phyloP scores from a whole-genome alignment of 2,797 vertebrate genomes.

The Girardinus metallicus region DNA sequence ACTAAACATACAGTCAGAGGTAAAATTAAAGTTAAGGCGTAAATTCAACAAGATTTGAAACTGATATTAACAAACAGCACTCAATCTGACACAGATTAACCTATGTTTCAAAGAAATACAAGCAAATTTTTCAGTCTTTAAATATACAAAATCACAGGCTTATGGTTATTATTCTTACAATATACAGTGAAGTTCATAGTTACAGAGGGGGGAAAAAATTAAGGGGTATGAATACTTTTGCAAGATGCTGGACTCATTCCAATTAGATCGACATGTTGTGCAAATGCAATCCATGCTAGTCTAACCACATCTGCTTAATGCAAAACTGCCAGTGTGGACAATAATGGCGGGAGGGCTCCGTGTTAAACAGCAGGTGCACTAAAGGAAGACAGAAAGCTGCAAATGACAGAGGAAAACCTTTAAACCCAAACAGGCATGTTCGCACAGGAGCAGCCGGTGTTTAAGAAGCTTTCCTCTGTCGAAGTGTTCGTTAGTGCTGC shows the following conservation, averaged over 20 bases:
- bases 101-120: background rate
- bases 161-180: background rate
- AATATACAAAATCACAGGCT: background rate
- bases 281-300: background rate
- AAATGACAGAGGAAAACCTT: slow-evolving; percentile 33
- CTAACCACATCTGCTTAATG: background rate
- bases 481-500: slow-evolving; percentile 21
- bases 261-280: background rate
- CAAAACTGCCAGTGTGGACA: background rate
- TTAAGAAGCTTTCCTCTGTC: background rate
- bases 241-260: background rate
- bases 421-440: slow-evolving; percentile 31
- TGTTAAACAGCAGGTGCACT: slow-evolving; percentile 19
- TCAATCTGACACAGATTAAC: background rate
- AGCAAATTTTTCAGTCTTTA: background rate
- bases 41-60: background rate
- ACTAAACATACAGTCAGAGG: background rate
- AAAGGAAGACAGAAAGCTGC: slow-evolving; percentile 25
- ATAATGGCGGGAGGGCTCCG: slow-evolving; percentile 9
- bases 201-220: background rate
- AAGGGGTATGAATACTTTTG: background rate
- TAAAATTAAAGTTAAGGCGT: background rate
- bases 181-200: background rate
- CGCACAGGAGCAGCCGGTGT: slow-evolving; percentile 23
- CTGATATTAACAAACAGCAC: background rate